Base-by-base conservation (phyloP, 1,140 invertebrate genomes). In the Meloidogyne hapla region DNA sequence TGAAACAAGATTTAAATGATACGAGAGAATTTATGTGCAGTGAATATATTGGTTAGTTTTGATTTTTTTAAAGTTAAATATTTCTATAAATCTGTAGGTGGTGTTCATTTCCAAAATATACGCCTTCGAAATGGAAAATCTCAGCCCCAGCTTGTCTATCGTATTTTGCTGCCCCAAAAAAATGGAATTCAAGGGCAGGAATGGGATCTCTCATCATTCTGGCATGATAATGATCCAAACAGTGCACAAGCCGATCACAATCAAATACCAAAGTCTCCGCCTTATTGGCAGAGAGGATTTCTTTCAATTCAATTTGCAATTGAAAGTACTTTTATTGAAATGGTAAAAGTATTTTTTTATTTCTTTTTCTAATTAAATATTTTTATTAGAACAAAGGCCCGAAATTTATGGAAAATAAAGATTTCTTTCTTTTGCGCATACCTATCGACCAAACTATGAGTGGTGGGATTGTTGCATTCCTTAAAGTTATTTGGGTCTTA, bases 231-330 rank as follows among this genome's bases (percentile, higher is more conserved):
- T 42, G 82, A 74, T 38, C 81, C 81, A 2, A 72, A 77, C 12
- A 67, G 48, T 40, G 45, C 77, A 28, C 48, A 62, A 13, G 26
- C 79, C 4, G 62, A 78, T 42, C 26, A 70, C 40, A 84, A 76
- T 63, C 25, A 68, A 18, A 83, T 82, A 38, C 81, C 81, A 4
- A 28, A 42, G 25, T 40, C 65, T 5, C 81, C 81, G 13, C 66
- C 42, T 15, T 82, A 82, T 63, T 82, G 81, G 81, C 75, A 73
- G 12, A 78, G 25, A 21, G 81, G 79, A 33, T 83, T 83, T 62
- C 70, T 82, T 13, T 81, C 79, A 33, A 26, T 82, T 63, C 81
- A 82, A 70, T 83, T 84, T 71, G 82, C 81, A 33, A 75, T 82
- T 26, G 81, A 82, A 56, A 67, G 40, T 26, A 74, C 63, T 61